Conservation (phyloP, 2,888 invertebrate genomes). For the Clivina fossor region DNA sequence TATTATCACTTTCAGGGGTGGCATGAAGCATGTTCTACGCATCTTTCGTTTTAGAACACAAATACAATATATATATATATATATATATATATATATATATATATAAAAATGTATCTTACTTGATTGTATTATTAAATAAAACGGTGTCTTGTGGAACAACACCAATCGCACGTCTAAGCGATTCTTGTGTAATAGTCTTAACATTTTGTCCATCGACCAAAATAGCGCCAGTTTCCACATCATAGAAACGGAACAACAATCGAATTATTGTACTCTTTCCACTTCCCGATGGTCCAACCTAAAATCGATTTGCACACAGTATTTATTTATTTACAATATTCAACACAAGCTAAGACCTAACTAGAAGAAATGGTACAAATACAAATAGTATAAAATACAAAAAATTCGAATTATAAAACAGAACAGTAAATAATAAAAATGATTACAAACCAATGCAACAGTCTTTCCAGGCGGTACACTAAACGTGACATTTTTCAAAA, state of each 20-base stretch:
- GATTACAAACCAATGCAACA: constrained; percentile 67
- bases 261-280: constrained; percentile 97
- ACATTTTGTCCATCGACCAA: constrained; percentile 89
- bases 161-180: constrained; percentile 81
- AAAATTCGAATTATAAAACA: background rate
- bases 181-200: constrained; percentile 79
- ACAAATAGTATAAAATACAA: background rate
- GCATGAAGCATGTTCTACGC: too few species aligned
- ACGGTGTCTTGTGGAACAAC: constrained; percentile 98
- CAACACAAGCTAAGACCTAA: background rate
- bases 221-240: constrained; percentile 85
- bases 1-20: too few species aligned
- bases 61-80: too few species aligned
- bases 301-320: constrained; percentile 42
- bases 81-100: background rate
- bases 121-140: constrained; percentile 89
- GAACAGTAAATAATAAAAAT: background rate
- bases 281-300: constrained; percentile 87
- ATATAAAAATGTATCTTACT: constrained; percentile 53
- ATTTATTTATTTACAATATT: constrained; percentile 13
- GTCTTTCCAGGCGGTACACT: constrained; percentile 82
- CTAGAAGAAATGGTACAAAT: constrained; percentile 5
- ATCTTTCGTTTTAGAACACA: too few species aligned
- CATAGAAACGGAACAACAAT: constrained; percentile 93
- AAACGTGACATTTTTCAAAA: constrained; percentile 78